These are phyloP conservation scores for Dipodomys stephensi DNA, from an alignment of 2,113 vertebrate species.

Conservation along the genomic window DNA sequence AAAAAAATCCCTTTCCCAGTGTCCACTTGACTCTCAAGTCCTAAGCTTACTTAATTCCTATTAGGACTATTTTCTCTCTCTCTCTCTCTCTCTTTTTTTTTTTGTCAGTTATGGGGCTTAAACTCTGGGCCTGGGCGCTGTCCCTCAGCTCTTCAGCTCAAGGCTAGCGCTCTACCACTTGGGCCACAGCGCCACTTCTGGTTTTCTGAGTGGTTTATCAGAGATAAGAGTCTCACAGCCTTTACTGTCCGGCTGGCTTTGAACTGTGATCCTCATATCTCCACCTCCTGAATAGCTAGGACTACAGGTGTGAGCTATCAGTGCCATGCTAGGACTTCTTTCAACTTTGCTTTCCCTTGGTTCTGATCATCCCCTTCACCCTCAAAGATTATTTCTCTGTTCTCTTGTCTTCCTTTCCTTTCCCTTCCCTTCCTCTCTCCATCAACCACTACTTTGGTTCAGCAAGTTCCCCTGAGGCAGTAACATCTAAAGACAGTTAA, in stretches of 20 bases:
- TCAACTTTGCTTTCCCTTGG: not conserved
- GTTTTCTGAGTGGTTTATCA: no score
- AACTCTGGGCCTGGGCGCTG: no score
- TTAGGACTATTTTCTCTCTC: not conserved
- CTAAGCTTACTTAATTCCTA: not conserved
- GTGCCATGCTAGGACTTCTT: not conserved
- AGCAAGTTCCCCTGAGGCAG: not conserved
- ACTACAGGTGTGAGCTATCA: no score
- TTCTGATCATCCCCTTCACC: constrained; percentile 2
- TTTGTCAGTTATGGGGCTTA: no score
- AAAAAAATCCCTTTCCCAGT: not conserved
- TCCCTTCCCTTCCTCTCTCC: not conserved
- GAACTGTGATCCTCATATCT: no score
- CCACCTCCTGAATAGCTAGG: no score
- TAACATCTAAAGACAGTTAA: not conserved
- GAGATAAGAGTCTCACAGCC: no score
- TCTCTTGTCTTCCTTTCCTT: not conserved
- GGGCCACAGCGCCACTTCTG: no score
- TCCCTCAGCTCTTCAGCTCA: no score
- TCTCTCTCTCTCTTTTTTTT: no score
- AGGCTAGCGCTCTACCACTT: no score
- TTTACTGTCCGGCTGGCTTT: no score
- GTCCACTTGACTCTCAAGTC: not conserved
- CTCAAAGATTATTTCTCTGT: not conserved
- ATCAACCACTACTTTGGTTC: not conserved